Evolutionary conservation across 2,113 vertebrate species (phyloP), one percentile per base, ranked within the genome.

Genomic region (Sigmodon hispidus): DNA sequence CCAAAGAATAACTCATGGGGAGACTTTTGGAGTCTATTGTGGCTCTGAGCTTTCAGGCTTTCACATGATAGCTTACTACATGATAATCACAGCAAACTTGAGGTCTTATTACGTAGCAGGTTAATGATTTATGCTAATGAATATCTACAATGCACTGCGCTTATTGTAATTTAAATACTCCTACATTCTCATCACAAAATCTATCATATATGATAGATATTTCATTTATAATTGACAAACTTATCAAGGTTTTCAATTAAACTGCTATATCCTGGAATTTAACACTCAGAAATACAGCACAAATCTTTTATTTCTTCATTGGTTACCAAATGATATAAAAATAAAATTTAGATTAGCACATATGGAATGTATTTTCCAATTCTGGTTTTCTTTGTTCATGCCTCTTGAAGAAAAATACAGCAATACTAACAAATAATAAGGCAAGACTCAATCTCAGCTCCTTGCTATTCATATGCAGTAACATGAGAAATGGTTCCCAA

Each of bases 221-320:
- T 89, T 89, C 63, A 61, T 84, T 87, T 76, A 79, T 43, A 90
- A 84, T 75, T 40, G 34, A 73, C 86, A 48, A 93, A 50, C 5
- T 91, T 72, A 55, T 36, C 69, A 95, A 65, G 6, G 22, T 29
- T 91, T 96, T 80, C 80, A 96, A 75, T 87, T 45, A 87, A 93
- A 94, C 22, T 19, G 50, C 43, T 24, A 7, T 21, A 79, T 80
- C 26, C 13, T 93, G 90, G 9, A 70, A 43, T 80, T 79, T 96
- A 94, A 94, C 24, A 94, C 70, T 85, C 87, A 67, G 45, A 86
- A 36, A 36, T 34, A 45, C 83, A 40, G 84, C 79, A 55, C 34
- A 73, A 12, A 79, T 87, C 31, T 72, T 80, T 77, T 83, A 88
- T 34, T 94, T 73, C 36, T 11, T 16, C 63, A 85, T 5, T 52